Conservation (phyloP, 2,113 vertebrate species). For the Podarcis cretensis region DNA sequence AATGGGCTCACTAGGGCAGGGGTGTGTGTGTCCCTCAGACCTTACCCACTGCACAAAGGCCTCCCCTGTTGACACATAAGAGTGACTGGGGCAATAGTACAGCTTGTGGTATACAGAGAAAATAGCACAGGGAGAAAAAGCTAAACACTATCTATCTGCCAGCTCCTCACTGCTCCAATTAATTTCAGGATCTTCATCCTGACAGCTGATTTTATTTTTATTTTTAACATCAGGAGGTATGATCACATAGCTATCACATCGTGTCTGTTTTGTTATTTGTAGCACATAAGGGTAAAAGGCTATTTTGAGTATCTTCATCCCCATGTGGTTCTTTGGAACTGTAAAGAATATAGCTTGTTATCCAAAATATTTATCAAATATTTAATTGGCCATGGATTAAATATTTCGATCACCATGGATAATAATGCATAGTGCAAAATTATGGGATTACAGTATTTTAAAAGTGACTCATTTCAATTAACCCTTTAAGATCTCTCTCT, state of each 20-base stretch:
- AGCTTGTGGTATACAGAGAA: not conserved
- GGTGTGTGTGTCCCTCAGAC: no score
- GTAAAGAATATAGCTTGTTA: not conserved
- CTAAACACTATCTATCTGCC: not conserved
- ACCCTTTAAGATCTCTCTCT: not conserved
- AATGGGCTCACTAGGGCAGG: no score
- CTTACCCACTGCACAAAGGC: no score
- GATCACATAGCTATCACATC: no score
- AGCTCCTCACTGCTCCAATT: no score
- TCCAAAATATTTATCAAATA: not conserved
- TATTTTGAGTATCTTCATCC: not conserved
- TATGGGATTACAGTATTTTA: not conserved
- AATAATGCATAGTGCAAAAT: not conserved
- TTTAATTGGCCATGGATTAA: not conserved
- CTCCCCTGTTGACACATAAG: no score
- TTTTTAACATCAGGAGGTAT: not conserved
- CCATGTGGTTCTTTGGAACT: not conserved
- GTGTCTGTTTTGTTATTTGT: not conserved
- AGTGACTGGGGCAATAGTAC: no score
- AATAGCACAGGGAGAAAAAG: not conserved
- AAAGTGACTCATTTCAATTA: not conserved
- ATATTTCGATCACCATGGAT: no score
- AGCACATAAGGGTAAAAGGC: not conserved
- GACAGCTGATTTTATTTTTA: not conserved
- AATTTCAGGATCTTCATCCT: not conserved